Evolutionary conservation across 1,140 invertebrate genomes (phyloP).

Genomic region (Bradysia coprophila): DNA sequence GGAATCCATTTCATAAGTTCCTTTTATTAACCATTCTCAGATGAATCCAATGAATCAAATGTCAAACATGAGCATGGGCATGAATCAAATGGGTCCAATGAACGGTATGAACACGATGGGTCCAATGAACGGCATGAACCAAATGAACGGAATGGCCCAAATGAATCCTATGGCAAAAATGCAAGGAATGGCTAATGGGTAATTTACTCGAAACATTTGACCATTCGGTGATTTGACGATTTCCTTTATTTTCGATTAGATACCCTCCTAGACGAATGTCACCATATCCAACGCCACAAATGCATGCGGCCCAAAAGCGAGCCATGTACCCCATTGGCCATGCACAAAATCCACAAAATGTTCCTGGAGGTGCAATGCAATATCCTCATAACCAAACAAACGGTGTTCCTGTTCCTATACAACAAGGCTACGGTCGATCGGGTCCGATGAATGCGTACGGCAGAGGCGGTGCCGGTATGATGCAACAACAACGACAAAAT

Average conservation of each 20-base stretch:
- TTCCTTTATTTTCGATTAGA: slow-evolving; percentile 5
- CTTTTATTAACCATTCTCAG: slow-evolving; percentile 6
- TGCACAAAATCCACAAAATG: slow-evolving; percentile 1
- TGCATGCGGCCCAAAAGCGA: slow-evolving; percentile 61
- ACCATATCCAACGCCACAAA: slow-evolving; percentile 59
- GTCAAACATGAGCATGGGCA: slow-evolving; percentile 27
- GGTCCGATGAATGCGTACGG: slow-evolving; percentile 19
- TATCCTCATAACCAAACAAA: slow-evolving; percentile 18
- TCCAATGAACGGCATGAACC: slow-evolving; percentile 33
- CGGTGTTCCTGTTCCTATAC: slow-evolving; percentile 21
- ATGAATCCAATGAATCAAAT: slow-evolving; percentile 24
- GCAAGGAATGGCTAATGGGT: slow-evolving; percentile 23
- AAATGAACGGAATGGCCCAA: slow-evolving; percentile 5
- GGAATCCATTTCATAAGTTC: too few species aligned
- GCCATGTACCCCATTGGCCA: slow-evolving; percentile 13
- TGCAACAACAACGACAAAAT: slow-evolving; percentile 27
- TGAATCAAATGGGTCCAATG: slow-evolving; percentile 28
- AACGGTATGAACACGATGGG: slow-evolving; percentile 26
- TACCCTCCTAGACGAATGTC: slow-evolving; percentile 41
- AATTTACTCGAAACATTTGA: background rate
- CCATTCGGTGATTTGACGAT: background rate
- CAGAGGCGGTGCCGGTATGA: slow-evolving; percentile 10
- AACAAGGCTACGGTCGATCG: slow-evolving; percentile 16
- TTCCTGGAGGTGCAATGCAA: slow-evolving; percentile 12
- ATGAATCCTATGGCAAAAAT: slow-evolving; percentile 22